A percentile compares a stretch with the other conserved stretches of the same genome.
phyloP scores from a whole-genome alignment of 2,888 invertebrate genomes.

The Dione juno region DNA sequence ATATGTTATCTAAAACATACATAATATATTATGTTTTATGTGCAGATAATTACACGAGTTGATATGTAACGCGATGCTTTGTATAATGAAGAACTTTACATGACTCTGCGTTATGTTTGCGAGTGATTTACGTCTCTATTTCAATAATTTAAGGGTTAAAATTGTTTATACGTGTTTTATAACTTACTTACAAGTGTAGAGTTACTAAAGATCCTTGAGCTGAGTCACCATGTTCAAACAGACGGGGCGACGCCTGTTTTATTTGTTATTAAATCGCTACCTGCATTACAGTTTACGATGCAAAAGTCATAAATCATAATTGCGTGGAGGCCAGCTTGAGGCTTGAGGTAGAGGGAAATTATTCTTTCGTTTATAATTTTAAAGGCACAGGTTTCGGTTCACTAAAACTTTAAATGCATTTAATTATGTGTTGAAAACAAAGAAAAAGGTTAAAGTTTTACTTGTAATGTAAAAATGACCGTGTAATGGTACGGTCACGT shows the following conservation, averaged over 20 bases:
- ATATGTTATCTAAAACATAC: constrained; percentile 18
- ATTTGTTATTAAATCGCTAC: constrained; percentile 31
- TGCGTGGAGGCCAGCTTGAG: constrained; percentile 8
- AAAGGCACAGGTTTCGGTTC: constrained; percentile 12
- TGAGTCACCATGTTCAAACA: constrained; percentile 46
- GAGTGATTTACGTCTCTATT: not conserved
- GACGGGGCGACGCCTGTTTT: constrained; percentile 47
- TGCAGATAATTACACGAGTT: constrained; percentile 15
- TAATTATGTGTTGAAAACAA: constrained; percentile 6
- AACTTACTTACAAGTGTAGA: constrained; percentile 15
- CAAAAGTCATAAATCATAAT: constrained; percentile 23
- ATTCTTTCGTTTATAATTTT: constrained; percentile 9
- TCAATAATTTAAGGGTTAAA: not conserved
- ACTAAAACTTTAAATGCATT: constrained; percentile 15
- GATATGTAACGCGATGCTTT: constrained; percentile 16
- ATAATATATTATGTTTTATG: not conserved
- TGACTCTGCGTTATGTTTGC: not conserved
- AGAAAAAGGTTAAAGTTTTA: not conserved
- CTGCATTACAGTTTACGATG: constrained; percentile 27
- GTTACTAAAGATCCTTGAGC: constrained; percentile 44
- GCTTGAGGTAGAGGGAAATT: not conserved
- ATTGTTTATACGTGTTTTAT: not conserved
- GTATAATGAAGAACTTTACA: not conserved
- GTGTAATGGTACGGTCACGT: not conserved
- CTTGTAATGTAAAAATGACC: not conserved